phyloP scores from a whole-genome alignment of 2,113 vertebrate genomes.

The Zingel zingel region DNA sequence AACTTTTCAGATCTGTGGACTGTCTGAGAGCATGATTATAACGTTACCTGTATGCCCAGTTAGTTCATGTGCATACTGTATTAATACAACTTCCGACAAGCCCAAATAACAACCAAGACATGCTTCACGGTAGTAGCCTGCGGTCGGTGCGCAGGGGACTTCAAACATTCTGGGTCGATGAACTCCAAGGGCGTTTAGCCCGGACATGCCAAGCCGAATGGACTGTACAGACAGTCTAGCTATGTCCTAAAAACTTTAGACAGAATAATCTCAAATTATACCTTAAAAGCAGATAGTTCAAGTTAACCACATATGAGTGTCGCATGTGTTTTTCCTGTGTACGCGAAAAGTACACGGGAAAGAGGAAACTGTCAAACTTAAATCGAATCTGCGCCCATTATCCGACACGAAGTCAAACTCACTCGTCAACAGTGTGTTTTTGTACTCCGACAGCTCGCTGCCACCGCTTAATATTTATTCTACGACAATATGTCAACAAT shows the following conservation, averaged over 20 bases:
- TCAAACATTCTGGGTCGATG: constrained; percentile 8
- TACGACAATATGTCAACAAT: fast-evolving
- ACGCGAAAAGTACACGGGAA: too few relatives aligned
- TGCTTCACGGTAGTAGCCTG: background rate
- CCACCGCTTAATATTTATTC: too few relatives aligned
- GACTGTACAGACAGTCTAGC: background rate
- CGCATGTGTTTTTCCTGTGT: too few relatives aligned
- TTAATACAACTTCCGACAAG: background rate
- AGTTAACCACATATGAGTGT: too few relatives aligned
- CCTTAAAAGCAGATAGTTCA: background rate
- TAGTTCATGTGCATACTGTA: background rate
- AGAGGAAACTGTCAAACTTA: constrained; percentile 1
- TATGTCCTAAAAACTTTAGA: background rate
- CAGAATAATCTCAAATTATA: background rate
- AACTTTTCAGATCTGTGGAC: background rate
- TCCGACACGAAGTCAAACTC: background rate
- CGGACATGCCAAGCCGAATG: background rate
- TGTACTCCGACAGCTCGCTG: background rate
- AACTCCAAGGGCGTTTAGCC: background rate
- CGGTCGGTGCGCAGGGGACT: background rate
- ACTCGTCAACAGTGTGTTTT: fast-evolving
- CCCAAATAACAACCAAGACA: background rate
- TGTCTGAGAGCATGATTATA: background rate
- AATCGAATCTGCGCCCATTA: background rate
- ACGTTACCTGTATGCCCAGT: background rate